Evolutionary conservation across 2,888 invertebrate species (phyloP).

Genomic region (Athrips mouffetella): DNA sequence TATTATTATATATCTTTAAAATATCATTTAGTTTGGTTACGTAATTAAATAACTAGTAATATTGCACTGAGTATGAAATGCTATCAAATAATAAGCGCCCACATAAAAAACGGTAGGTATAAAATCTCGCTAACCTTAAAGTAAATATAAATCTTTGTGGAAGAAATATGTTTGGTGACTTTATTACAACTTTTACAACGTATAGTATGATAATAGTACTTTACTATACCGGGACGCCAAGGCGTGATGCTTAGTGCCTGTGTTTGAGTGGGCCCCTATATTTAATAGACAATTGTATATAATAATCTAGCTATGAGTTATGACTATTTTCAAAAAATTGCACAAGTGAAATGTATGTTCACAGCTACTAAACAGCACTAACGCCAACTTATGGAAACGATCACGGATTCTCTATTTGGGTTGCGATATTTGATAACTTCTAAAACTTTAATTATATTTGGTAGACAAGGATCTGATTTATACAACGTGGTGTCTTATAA

Average conservation of each 20-base stretch:
- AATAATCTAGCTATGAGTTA: slow-evolving; percentile 76
- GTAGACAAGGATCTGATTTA: slow-evolving; percentile 64
- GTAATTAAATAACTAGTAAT: slow-evolving; percentile 80
- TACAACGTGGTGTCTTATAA: slow-evolving; percentile 60
- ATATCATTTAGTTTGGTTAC: slow-evolving; percentile 80
- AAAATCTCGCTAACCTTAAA: slow-evolving; percentile 69
- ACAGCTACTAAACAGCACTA: slow-evolving; percentile 72
- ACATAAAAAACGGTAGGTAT: slow-evolving; percentile 62
- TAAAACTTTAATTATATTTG: slow-evolving; percentile 53
- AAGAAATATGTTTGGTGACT: slow-evolving; percentile 69
- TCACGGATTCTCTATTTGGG: slow-evolving; percentile 54
- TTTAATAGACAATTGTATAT: slow-evolving; percentile 75
- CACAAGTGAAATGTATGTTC: slow-evolving; percentile 77
- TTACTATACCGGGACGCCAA: slow-evolving; percentile 46
- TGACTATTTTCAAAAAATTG: slow-evolving; percentile 77
- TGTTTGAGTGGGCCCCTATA: slow-evolving; percentile 72
- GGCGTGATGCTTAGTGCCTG: slow-evolving; percentile 53
- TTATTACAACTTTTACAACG: too few relatives aligned
- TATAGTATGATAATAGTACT: too few relatives aligned
- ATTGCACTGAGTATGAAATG: slow-evolving; percentile 80
- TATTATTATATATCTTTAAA: slow-evolving; percentile 69
- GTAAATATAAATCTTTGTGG: slow-evolving; percentile 76
- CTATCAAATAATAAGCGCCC: slow-evolving; percentile 79
- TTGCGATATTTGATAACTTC: slow-evolving; percentile 46
- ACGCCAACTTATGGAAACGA: slow-evolving; percentile 54